Evolutionary conservation across 1,140 invertebrate species (phyloP).

Genomic region (Drosophila insularis): DNA sequence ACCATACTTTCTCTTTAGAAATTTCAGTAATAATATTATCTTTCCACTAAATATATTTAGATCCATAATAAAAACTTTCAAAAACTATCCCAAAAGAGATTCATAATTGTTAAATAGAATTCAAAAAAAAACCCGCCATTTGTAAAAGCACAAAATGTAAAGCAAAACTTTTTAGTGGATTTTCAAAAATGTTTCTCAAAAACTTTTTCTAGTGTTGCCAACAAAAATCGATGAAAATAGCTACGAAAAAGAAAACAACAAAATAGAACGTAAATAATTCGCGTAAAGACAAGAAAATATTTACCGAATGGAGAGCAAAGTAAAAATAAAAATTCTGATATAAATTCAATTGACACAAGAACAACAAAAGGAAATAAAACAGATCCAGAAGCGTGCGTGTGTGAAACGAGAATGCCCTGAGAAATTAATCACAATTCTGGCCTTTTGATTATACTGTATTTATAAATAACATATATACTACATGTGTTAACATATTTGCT

Average conservation of each 20-base stretch:
- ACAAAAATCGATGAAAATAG: constrained; percentile 53
- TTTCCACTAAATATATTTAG: too few species aligned
- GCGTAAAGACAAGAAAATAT: constrained; percentile 42
- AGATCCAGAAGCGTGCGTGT: constrained; percentile 1
- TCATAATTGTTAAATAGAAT: too few species aligned
- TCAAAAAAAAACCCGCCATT: constrained; percentile 42
- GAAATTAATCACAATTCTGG: constrained; percentile 6
- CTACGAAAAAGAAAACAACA: constrained; percentile 69
- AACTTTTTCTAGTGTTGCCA: constrained; percentile 60
- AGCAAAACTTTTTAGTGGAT: constrained; percentile 21
- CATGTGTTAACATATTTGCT: not conserved
- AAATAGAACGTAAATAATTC: constrained; percentile 33
- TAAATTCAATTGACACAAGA: constrained; percentile 22
- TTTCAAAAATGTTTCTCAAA: constrained; percentile 31
- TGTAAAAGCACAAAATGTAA: constrained; percentile 26
- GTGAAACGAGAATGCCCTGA: not conserved
- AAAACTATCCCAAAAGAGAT: too few species aligned
- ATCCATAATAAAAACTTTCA: too few species aligned
- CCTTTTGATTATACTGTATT: not conserved
- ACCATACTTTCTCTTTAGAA: too few species aligned
- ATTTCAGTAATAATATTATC: too few species aligned
- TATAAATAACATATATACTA: not conserved
- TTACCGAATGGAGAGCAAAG: constrained; percentile 12
- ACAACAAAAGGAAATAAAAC: constrained; percentile 9
- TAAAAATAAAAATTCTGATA: constrained; percentile 43